Conservation (phyloP, 2,797 vertebrate species). For the Hydrocynus forskahlii region DNA sequence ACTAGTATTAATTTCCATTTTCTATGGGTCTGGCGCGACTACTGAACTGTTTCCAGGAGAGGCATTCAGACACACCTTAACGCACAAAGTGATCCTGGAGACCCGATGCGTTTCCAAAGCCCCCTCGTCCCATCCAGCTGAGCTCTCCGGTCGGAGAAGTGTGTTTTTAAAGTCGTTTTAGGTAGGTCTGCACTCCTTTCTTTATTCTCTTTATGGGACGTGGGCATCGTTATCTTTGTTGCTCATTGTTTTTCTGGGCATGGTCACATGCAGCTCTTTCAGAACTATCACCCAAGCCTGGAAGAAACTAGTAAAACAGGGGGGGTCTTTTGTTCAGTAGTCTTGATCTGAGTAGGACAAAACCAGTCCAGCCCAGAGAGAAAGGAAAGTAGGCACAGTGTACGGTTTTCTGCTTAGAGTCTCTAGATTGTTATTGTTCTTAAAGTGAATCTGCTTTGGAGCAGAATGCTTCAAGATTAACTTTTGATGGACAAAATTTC, state of each 20-base stretch:
- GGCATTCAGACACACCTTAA: slow-evolving; percentile 72
- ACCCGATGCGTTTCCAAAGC: slow-evolving; percentile 52
- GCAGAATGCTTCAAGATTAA: not conserved
- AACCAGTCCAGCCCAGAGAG: not conserved
- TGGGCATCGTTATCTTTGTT: slow-evolving; percentile 24
- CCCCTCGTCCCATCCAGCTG: slow-evolving; percentile 13
- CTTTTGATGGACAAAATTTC: not conserved
- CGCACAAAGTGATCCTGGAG: slow-evolving; percentile 62
- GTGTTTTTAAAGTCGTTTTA: slow-evolving; percentile 65
- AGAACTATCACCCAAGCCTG: not conserved
- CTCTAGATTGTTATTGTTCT: slow-evolving; percentile 1
- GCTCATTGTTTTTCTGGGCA: not conserved
- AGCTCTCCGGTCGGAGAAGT: slow-evolving; percentile 64
- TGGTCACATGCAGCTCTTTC: not conserved
- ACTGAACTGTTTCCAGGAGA: slow-evolving; percentile 67
- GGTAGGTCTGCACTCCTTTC: slow-evolving; percentile 68
- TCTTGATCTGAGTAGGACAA: not conserved
- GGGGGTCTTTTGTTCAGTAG: slow-evolving; percentile 6
- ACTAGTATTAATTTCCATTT: slow-evolving; percentile 77
- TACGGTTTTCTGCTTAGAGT: not conserved
- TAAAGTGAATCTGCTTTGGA: not conserved
- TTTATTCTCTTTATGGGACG: slow-evolving; percentile 45
- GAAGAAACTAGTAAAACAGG: not conserved
- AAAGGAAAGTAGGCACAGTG: not conserved
- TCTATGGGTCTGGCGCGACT: slow-evolving; percentile 71